Evolutionary conservation across 2,797 vertebrate genomes (phyloP).

Genomic region (Discoglossus pictus): DNA sequence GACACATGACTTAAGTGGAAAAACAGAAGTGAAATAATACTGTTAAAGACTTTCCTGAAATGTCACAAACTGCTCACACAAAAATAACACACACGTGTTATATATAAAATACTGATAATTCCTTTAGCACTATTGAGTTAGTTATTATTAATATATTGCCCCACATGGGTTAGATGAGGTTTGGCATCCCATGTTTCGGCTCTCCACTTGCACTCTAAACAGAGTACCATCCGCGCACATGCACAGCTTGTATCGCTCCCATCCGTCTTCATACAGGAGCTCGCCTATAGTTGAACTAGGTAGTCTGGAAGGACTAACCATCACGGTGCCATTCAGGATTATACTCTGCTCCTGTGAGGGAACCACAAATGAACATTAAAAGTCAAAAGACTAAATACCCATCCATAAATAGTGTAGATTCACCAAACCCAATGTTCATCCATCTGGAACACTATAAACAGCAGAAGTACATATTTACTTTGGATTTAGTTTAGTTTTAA

Average conservation of each 20-base stretch:
- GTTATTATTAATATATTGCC: slow-evolving; percentile 69
- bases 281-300: slow-evolving; percentile 80
- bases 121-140: background rate
- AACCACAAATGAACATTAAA: background rate
- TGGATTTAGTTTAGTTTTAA: no score
- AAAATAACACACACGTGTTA: slow-evolving; percentile 7
- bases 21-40: no score
- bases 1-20: no score
- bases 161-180: slow-evolving; percentile 88
- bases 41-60: slow-evolving; percentile 52
- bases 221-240: slow-evolving; percentile 94
- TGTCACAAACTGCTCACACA: slow-evolving; percentile 28
- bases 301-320: slow-evolving; percentile 85
- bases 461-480: background rate
- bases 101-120: background rate
- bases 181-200: slow-evolving; percentile 92
- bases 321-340: slow-evolving; percentile 90
- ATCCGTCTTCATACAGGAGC: slow-evolving; percentile 73
- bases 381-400: no score
- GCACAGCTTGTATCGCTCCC: slow-evolving; percentile 94
- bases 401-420: no score
- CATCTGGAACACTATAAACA: background rate
- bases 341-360: slow-evolving; percentile 88
- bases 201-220: slow-evolving; percentile 90
- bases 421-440: no score